Base-by-base conservation (phyloP, 1,140 invertebrate genomes). In the Hyposmocoma kahamanoa region DNA sequence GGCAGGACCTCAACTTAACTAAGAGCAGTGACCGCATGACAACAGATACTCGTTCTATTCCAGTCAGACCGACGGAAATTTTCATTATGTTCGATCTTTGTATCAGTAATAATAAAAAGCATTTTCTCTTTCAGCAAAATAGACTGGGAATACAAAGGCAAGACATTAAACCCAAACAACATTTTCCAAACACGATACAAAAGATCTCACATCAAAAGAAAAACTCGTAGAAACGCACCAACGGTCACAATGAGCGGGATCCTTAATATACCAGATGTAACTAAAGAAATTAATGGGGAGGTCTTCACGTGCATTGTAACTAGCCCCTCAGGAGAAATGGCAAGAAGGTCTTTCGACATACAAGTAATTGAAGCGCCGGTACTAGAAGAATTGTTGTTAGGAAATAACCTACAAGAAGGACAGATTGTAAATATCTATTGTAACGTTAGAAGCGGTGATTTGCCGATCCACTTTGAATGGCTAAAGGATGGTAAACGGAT, bases 401-500 rank as follows among this genome's bases (percentile, higher is more conserved):
- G 79, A 8, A 88, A 90, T 34, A 93, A 94, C 64, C 84, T 95
- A 2, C 92, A 95, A 77, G 94, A 97, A 87, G 96, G 95, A 9
- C 94, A 95, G 63, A 89, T 95, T 44, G 94, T 95, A 2, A 94
- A 96, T 73, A 92, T 97, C 9, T 94, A 95, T 26, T 98, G 96
- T 81, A 94, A 93, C 54, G 92, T 97, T 3, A 92, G 93, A 55
- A 95, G 94, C 46, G 96, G 96, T 8, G 96, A 97, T 87, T 89
- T 95, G 60, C 96, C 96, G 6, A 94, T 97, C 58, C 91, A 92
- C 75, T 95, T 97, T 64, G 90, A 91, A n/a, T 98, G 96, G 96
- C 88, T 93, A 26, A 97, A 97, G 74, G 94, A 97, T 74, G 94
- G 92, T 0, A 88, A 90, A 44, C 88, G 90, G 20, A 88, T 95